Conservation (phyloP, 1,140 invertebrate genomes). For the Brachionus paranguensis region DNA sequence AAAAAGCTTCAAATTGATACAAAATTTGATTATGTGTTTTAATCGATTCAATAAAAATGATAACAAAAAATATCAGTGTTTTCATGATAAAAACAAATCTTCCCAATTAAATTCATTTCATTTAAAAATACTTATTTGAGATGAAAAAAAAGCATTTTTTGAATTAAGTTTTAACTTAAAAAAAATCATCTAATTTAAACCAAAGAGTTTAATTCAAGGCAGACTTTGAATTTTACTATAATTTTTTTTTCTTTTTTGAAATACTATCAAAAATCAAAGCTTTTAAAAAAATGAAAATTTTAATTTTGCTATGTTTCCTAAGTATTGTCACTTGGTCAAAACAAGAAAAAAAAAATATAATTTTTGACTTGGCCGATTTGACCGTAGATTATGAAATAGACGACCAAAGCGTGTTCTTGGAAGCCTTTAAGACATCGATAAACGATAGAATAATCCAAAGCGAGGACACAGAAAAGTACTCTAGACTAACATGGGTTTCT, state of each 20-base stretch:
- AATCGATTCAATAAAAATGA: too few relatives aligned
- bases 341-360: neutral
- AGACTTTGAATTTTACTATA: neutral
- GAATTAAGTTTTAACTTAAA: neutral
- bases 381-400: neutral
- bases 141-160: too few relatives aligned
- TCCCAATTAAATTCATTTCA: too few relatives aligned
- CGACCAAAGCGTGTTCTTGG: neutral
- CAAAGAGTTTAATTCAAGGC: neutral
- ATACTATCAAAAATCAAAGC: neutral
- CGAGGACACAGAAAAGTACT: neutral
- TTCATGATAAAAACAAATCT: too few relatives aligned
- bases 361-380: neutral
- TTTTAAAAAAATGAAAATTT: neutral
- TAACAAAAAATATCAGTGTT: too few relatives aligned
- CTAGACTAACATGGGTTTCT: neutral
- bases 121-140: too few relatives aligned
- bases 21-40: too few relatives aligned
- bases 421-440: neutral
- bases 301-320: neutral
- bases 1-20: too few relatives aligned
- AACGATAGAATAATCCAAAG: neutral
- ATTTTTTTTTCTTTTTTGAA: neutral
- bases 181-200: neutral
- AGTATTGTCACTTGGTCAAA: neutral